Evolutionary conservation across 2,888 invertebrate species (phyloP).

Genomic region (Papilio demoleus): DNA sequence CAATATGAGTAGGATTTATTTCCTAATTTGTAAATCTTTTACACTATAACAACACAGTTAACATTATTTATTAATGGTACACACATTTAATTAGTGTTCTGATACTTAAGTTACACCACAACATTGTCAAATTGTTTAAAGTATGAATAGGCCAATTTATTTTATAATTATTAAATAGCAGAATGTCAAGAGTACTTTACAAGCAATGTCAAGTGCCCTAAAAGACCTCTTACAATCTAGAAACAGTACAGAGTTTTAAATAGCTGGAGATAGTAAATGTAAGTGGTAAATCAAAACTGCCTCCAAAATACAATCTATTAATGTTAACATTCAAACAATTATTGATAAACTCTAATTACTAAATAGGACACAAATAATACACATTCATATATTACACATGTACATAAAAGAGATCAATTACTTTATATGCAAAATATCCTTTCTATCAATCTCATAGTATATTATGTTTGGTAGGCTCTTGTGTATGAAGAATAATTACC

Average conservation of each 20-base stretch:
- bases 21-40: background rate
- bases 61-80: background rate
- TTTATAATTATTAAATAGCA: background rate
- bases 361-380: background rate
- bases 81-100: no score
- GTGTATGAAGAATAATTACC: background rate
- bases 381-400: conserved; percentile 17
- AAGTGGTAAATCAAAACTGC: background rate
- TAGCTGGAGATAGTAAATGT: background rate
- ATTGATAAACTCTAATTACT: background rate
- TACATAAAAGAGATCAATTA: conserved; percentile 14
- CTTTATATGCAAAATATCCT: background rate
- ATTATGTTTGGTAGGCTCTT: background rate
- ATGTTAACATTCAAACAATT: background rate
- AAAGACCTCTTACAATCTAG: background rate
- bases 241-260: background rate
- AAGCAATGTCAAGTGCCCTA: background rate
- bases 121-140: background rate
- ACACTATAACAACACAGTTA: background rate
- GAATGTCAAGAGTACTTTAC: background rate
- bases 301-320: background rate
- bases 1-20: background rate
- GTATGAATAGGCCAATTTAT: background rate
- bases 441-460: background rate
- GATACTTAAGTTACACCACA: no score